Base-by-base conservation (phyloP, 1,140 invertebrate species). In the Neodiprion pinetum region DNA sequence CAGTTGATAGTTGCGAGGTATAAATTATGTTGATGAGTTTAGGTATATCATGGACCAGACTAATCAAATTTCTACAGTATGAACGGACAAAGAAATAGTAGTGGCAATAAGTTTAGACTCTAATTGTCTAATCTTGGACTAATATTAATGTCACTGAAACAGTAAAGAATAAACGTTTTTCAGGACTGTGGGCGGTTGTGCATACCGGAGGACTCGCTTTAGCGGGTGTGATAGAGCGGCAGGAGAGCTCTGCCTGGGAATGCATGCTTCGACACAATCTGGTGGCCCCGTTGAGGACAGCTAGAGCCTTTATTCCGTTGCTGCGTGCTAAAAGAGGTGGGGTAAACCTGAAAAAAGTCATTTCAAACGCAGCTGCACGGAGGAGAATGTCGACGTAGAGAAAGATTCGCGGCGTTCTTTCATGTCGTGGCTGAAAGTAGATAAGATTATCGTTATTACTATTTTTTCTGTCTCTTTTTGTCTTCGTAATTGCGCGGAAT, bases 141-240 rank as follows among this genome's bases (percentile, higher is more conserved):
- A 40, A 3, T 40, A 40, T 40, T 40, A 21, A 21, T 21, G 17
- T 21, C 17, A 21, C 17, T 21, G 17, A 21, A 21, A 21, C 17
- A 21, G 5, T 40, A 40, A 40, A 40, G 1, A 40, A 40, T 40
- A 40, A 40, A 1, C 28, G 28, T 40, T 61, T 88, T 89, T 47
- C 81, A 95, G 95, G 94, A 77, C 90, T 96, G 72, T 94, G 94
- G 92, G 94, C 94, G 49, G 93, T 96, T 5, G 92, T 96, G 67
- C 95, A 95, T 83, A 95, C 94, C 1, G 94, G 93, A 11, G 94
- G 94, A 12, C 90, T 92, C 75, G 91, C 92, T 71, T 90, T 93
- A 84, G 88, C 92, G 73, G 91, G 93, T n/a, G 87, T 91, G 40
- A 90, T 94, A 48, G 93, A 94, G 73, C 90, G 90, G 72, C 94